A percentile compares a stretch with the other conserved stretches of the same genome.
Evolutionary conservation across 2,797 vertebrate genomes (phyloP).

Genomic region (Mallotus villosus): DNA sequence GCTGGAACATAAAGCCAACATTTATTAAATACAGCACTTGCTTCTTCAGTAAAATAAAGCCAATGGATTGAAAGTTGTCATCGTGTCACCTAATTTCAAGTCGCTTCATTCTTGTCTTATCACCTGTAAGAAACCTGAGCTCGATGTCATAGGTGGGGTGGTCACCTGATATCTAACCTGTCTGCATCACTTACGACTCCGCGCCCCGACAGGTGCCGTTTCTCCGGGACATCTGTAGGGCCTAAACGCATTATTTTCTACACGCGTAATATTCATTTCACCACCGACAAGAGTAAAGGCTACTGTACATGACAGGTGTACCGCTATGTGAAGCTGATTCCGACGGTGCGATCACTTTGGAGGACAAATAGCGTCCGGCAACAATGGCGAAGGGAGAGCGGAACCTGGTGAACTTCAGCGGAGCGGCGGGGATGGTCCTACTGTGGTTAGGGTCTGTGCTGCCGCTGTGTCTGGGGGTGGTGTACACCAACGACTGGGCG

Average conservation of each 20-base stretch:
- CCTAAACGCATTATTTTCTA: not conserved
- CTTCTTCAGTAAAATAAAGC: not conserved
- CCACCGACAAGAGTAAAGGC: not conserved
- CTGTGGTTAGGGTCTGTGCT: constrained; percentile 78
- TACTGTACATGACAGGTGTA: not conserved
- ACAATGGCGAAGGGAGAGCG: constrained; percentile 12
- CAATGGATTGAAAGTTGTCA: not conserved
- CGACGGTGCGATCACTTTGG: not conserved
- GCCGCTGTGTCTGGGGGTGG: constrained; percentile 74
- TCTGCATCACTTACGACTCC: constrained; percentile 26
- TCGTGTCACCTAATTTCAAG: not conserved
- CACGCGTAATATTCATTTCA: not conserved
- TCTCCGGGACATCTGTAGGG: constrained; percentile 5
- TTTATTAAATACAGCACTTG: not conserved
- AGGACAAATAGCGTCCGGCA: constrained; percentile 15
- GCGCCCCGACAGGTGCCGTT: constrained; percentile 32
- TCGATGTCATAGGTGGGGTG: constrained; percentile 43
- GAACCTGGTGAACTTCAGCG: constrained; percentile 12
- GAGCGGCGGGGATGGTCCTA: constrained; percentile 61
- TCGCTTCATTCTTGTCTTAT: not conserved
- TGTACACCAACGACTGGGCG: constrained; percentile 94
- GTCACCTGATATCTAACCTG: constrained; percentile 49
- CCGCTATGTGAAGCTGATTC: constrained; percentile 30
- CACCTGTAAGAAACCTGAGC: constrained; percentile 39
- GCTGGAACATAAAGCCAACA: not conserved